Base-by-base conservation (phyloP, 35 echinoderm and acorn worm genomes). In the Chiridota heheva region DNA sequence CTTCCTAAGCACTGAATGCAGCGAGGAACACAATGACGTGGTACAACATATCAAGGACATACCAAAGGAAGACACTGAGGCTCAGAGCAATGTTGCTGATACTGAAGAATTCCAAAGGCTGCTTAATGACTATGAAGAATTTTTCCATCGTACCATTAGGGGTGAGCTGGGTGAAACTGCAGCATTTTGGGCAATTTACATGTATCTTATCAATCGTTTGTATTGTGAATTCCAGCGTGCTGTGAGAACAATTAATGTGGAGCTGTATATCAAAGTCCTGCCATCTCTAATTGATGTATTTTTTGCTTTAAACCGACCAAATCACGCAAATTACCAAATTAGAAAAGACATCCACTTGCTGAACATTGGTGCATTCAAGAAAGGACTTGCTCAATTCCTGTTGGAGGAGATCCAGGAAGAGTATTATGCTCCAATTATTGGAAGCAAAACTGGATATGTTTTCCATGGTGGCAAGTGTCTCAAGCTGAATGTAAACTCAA, bases 171-270 rank as follows among this genome's bases (percentile, higher is more conserved):
- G 70, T 64, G 35, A 65, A 40, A 90, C 88, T 58, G 81, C 56
- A 85, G 70, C 81, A 76, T 85, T 41, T 39, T 90, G 88, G 88
- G 81, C 89, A 63, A 35, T 72, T 42, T 86, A 91, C 63, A 51
- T 91, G 0, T 86, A 91, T 69, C 42, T 91, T 70, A 81, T 86
- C 82, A 91, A 91, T 67, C 28, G 89, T 16, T 44, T 91, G 47
- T 91, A 91, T 79, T 74, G 82, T 39, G 72, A 86, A 31, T 60
- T 91, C 38, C 72, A 80, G 39, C 43, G 49, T 18, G 76, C 72
- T 39, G 74, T 86, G 15, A 67, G 82, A 61, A 71, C 89, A 12
- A 86, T 80, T 40, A 76, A 91, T 86, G 63, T 86, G 3, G 33
- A 81, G 16, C 15, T 8, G 47, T 91, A 91, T 34, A 80, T 80